Evolutionary conservation across 2,113 vertebrate genomes (phyloP), one percentile per base, ranked within the genome.

Genomic region (Ailurus styani): DNA sequence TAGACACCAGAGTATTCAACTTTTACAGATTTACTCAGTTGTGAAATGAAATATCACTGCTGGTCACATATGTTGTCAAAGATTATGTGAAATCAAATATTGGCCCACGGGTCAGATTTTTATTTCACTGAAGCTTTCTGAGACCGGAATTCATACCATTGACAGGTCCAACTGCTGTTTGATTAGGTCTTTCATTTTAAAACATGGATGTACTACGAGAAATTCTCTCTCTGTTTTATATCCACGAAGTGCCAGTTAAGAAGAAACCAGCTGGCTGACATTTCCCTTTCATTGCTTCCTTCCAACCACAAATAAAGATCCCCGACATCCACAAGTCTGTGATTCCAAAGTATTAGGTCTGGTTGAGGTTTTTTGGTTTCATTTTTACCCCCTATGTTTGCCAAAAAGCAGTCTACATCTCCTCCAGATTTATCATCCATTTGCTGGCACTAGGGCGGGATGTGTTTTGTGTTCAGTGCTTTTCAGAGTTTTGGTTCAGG

Each of bases 61-160:
- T 42, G 81, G 60, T 57, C 68, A 91, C 15, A 34, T 40, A 64
- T 45, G 52, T 31, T 66, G 18, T 62, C 42, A n/a, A 60, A 68
- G 62, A 81, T 89, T 45, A 78, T 57, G 11, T 86, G 73, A 96
- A 90, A 95, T 87, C 87, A 89, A 93, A 84, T 78, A 40, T 17
- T 88, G 57, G 75, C 55, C 84, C 45, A 40, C 3, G 21, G 77
- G 50, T 68, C 79, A 70, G 47, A 86, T 40, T 79, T 88, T 90
- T 86, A 73, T 94, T 98, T 91, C 23, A 52, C 42, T 13, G 50
- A 70, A 62, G 34, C 31, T 45, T 64, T 90, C 21, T 73, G 93
- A 91, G 90, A 81, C 87, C 75, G 90, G 86, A 77, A 42, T 96
- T 73, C 73, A 91, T 93, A 81, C 31, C 89, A 95, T 83, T 96